Conservation (phyloP, 2,113 vertebrate species). For the Pleuronectes platessa region DNA sequence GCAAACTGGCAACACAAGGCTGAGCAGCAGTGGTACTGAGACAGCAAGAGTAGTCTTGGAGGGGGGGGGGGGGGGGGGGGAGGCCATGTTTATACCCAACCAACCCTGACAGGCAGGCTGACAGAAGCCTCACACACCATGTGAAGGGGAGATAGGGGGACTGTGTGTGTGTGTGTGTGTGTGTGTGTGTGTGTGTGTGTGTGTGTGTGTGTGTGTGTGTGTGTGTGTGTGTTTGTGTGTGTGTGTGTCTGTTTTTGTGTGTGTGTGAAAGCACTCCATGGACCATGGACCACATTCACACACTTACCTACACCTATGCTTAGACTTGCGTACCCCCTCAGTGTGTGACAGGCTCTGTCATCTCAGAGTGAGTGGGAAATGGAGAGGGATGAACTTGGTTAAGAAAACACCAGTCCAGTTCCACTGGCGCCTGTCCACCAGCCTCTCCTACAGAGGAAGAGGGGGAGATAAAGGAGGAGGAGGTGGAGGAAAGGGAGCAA, state of each 20-base stretch:
- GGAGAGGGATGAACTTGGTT: constrained; percentile 79
- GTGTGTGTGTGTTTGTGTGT: constrained; percentile 6
- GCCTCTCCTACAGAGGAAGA: constrained; percentile 56
- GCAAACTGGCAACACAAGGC: constrained; percentile 68
- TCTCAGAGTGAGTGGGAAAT: constrained; percentile 63
- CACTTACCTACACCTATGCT: constrained; percentile 37
- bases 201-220: background rate
- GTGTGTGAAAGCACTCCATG: background rate
- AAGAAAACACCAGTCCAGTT: constrained; percentile 74
- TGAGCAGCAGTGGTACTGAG: constrained; percentile 49
- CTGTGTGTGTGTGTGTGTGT: constrained; percentile 6
- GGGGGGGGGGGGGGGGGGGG: constrained; percentile 33
- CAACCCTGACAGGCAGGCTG: constrained; percentile 58
- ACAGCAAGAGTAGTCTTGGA: background rate
- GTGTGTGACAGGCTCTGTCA: constrained; percentile 58
- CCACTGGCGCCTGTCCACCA: constrained; percentile 71
- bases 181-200: constrained; percentile 16
- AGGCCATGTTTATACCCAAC: constrained; percentile 59
- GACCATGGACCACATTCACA: constrained; percentile 11
- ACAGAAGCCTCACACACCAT: constrained; percentile 44
- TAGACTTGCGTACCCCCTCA: constrained; percentile 29
- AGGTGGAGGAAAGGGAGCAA: constrained; percentile 38
- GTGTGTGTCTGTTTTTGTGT: constrained; percentile 2
- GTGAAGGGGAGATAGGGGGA: constrained; percentile 31
- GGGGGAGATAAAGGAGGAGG: constrained; percentile 45